Conservation (phyloP, 1,140 invertebrate species). For the Cherax destructor region DNA sequence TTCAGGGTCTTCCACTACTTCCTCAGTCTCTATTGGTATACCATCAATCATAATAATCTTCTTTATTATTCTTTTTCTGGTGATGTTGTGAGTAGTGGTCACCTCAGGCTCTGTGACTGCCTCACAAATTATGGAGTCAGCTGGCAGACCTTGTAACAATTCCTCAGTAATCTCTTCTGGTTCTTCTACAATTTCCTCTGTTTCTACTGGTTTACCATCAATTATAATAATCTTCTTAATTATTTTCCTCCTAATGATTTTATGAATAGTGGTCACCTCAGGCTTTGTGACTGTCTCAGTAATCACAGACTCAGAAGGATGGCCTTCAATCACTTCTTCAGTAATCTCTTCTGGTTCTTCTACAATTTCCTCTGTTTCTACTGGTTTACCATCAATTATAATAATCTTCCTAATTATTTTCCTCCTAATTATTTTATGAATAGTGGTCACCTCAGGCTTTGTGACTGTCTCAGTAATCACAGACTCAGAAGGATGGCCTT, state of each 20-base stretch:
- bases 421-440: constrained; percentile 19
- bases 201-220: too few species aligned
- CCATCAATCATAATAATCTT: constrained; percentile 41
- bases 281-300: constrained; percentile 25
- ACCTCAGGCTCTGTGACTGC: too few species aligned
- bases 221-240: too few species aligned
- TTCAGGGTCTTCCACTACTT: constrained; percentile 36
- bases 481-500: background rate
- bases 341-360: constrained; percentile 28
- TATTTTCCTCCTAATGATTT: too few species aligned
- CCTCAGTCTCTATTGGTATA: background rate
- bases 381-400: constrained; percentile 36
- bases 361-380: constrained; percentile 32
- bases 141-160: too few species aligned
- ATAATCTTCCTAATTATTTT: constrained; percentile 24
- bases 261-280: background rate
- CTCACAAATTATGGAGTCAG: too few species aligned
- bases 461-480: constrained; percentile 18
- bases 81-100: too few species aligned
- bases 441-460: constrained; percentile 22
- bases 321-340: constrained; percentile 3
- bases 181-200: too few species aligned
- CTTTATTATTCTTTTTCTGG: background rate
- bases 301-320: constrained; percentile 31
- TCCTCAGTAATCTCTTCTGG: too few species aligned